Conservation (phyloP, 2,113 vertebrate genomes). For the Propithecus coquereli region DNA sequence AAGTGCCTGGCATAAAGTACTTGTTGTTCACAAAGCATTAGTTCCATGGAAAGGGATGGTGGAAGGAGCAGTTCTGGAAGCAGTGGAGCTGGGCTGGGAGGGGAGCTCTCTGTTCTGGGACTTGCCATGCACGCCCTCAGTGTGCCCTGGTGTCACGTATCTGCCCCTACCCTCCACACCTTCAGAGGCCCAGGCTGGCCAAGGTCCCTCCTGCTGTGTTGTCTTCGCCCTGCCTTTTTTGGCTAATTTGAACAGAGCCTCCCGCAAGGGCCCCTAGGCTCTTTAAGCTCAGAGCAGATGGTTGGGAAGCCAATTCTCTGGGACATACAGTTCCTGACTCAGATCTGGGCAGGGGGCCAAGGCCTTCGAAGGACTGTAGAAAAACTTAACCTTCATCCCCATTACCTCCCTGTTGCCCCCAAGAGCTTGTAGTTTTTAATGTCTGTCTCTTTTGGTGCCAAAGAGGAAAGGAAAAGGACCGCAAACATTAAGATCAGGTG, state of each 20-base stretch:
- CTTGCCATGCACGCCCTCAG: neutral
- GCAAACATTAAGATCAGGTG: neutral
- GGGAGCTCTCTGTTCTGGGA: neutral
- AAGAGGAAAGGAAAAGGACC: neutral
- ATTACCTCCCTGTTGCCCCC: neutral
- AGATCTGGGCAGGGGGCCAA: slow-evolving; percentile 58
- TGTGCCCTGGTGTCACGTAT: neutral
- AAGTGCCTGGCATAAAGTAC: neutral
- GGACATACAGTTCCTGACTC: slow-evolving; percentile 64
- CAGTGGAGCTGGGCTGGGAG: neutral
- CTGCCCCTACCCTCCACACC: neutral
- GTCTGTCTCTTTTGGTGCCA: slow-evolving; percentile 34
- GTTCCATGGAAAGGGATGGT: neutral
- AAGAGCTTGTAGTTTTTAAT: slow-evolving; percentile 32
- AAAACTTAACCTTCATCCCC: slow-evolving; percentile 11
- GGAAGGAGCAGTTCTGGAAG: neutral
- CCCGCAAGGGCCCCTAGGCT: neutral
- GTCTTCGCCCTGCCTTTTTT: neutral
- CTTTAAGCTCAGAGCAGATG: slow-evolving; percentile 63
- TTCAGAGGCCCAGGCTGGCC: slow-evolving; percentile 6
- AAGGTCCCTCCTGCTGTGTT: neutral
- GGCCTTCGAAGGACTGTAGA: slow-evolving; percentile 49
- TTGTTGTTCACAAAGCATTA: neutral
- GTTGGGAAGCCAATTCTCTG: slow-evolving; percentile 47
- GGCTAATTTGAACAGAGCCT: slow-evolving; percentile 60